Evolutionary conservation across 1,140 invertebrate genomes (phyloP).

Genomic region (Dendroctonus ponderosae): DNA sequence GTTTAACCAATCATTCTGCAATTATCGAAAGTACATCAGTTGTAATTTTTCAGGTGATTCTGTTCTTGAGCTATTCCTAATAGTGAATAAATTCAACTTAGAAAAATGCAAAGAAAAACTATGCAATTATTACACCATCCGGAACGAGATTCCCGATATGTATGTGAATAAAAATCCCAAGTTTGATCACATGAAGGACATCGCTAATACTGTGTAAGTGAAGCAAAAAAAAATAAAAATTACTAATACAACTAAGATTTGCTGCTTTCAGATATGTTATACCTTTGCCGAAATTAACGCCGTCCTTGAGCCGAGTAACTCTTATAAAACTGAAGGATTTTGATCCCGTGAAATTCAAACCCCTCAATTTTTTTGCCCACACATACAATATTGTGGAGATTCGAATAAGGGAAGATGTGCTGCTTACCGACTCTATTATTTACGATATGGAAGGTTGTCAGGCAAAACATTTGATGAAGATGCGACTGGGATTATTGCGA

Average conservation of each 20-base stretch:
- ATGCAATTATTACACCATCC: slow-evolving; percentile 23
- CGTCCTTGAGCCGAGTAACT: slow-evolving; percentile 28
- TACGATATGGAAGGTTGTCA: slow-evolving; percentile 33
- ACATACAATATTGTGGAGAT: slow-evolving; percentile 35
- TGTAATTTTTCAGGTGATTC: slow-evolving; percentile 14
- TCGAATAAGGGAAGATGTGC: slow-evolving; percentile 33
- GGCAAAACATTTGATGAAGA: slow-evolving; percentile 29
- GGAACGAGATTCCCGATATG: slow-evolving; percentile 19
- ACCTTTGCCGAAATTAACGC: slow-evolving; percentile 33
- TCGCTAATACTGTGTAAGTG: slow-evolving; percentile 15
- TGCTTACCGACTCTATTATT: slow-evolving; percentile 28
- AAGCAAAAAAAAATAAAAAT: neutral
- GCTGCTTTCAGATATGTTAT: slow-evolving; percentile 27
- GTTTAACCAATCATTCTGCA: neutral
- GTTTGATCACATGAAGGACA: slow-evolving; percentile 19
- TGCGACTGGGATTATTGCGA: slow-evolving; percentile 22
- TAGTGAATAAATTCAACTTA: slow-evolving; percentile 31
- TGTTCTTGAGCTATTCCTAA: slow-evolving; percentile 21
- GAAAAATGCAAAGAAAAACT: slow-evolving; percentile 30
- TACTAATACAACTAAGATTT: neutral
- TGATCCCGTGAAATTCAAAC: slow-evolving; percentile 28
- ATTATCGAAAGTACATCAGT: neutral
- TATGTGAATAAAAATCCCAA: slow-evolving; percentile 28
- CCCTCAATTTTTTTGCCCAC: slow-evolving; percentile 29
- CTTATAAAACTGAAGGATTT: slow-evolving; percentile 28